These are phyloP conservation scores for Eudemis profundana DNA, from an alignment of 2,888 invertebrate species.

Conservation along the genomic window DNA sequence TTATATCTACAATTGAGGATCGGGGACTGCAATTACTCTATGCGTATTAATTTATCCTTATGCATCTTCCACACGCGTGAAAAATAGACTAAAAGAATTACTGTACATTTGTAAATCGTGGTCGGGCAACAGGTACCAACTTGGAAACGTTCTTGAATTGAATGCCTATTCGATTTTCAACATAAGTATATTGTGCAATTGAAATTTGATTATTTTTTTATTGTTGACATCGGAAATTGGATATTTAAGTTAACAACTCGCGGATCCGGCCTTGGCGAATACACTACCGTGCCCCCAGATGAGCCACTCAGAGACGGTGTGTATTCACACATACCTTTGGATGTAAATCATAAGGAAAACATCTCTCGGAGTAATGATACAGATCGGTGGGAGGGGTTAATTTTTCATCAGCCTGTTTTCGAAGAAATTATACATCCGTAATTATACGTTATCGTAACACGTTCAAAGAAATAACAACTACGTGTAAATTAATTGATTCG, in stretches of 20 bases:
- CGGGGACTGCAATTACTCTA: constrained; percentile 61
- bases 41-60: constrained; percentile 59
- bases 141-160: not conserved
- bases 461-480: constrained; percentile 10
- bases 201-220: not conserved
- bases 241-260: not conserved
- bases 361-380: constrained; percentile 13
- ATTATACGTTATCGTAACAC: constrained; percentile 21
- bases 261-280: not conserved
- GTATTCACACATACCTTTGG: not conserved
- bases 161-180: not conserved
- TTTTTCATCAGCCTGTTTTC: constrained; percentile 28
- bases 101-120: constrained; percentile 20
- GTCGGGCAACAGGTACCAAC: not conserved
- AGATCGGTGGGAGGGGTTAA: constrained; percentile 21
- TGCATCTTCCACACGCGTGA: constrained; percentile 46
- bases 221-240: not conserved
- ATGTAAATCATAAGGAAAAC: constrained; percentile 23
- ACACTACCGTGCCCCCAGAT: not conserved
- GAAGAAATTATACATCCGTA: constrained; percentile 28
- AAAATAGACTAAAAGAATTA: constrained; percentile 46
- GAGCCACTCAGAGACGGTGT: not conserved
- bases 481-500: not conserved
- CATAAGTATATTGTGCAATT: not conserved
- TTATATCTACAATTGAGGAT: constrained; percentile 65